These are phyloP conservation scores for Heteromormyrus szaboi DNA, from an alignment of 2,797 vertebrate genomes.

Conservation along the genomic window DNA sequence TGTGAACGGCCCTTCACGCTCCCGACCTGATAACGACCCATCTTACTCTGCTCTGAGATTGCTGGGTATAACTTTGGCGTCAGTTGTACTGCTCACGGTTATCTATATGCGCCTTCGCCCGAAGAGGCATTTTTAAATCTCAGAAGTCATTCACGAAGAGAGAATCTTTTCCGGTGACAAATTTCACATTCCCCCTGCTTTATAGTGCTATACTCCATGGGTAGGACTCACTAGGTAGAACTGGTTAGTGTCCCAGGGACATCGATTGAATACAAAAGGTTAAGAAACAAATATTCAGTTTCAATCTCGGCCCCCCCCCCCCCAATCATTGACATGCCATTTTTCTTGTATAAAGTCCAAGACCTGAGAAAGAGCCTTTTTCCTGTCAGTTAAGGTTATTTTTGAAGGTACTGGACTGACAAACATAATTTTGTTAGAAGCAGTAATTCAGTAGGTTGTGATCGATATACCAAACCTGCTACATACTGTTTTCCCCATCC, in stretches of 20 bases:
- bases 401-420: not conserved
- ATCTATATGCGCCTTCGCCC: slow-evolving; percentile 44
- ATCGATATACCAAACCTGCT: not conserved
- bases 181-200: slow-evolving; percentile 28
- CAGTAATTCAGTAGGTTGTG: not conserved
- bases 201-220: slow-evolving; percentile 26
- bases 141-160: slow-evolving; percentile 2
- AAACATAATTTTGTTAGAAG: not conserved
- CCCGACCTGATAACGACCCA: slow-evolving; percentile 37
- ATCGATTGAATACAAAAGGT: not conserved
- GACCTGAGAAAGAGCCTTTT: not conserved
- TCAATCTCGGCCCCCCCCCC: not conserved
- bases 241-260: not conserved
- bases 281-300: not conserved
- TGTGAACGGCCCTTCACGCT: slow-evolving; percentile 44
- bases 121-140: slow-evolving; percentile 46
- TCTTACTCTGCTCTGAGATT: slow-evolving; percentile 32
- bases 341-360: not conserved
- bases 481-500: not conserved
- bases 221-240: slow-evolving; percentile 21
- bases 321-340: not conserved
- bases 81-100: slow-evolving; percentile 25
- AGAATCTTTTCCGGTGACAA: slow-evolving; percentile 7
- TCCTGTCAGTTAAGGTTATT: not conserved
- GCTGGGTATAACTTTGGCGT: slow-evolving; percentile 31